Evolutionary conservation across 1,140 invertebrate species (phyloP), one percentile per base, ranked within the genome.

Genomic region (Ceratina japonica): DNA sequence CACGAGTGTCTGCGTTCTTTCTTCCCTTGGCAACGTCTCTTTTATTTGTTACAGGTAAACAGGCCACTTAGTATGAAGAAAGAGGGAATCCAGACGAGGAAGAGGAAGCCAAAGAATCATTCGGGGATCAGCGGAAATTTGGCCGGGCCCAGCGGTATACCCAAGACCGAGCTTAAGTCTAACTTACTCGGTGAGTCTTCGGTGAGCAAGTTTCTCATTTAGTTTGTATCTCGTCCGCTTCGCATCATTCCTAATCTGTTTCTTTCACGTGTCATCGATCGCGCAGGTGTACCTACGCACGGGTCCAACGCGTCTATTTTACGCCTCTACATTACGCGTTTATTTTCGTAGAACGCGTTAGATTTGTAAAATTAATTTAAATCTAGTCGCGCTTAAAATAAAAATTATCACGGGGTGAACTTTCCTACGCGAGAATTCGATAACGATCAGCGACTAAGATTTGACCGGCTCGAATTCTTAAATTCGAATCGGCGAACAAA

Each of bases 21-120:
- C 3, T 3, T 51, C 5, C 10, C 15, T 0, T n/a, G 54, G 15
- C 54, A 56, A 56, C 13, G 3, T 56, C 13, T 4, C n/a, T 16
- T 56, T 51, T 18, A 13, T 22, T 3, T 12, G 20, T 58, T 8
- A 56, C 92, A 96, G 95, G 97, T 98, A 61, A 96, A 96, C 90
- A 94, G 96, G 79, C 98, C 98, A 16, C 91, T 97, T 69, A 97
- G 97, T 65, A 99, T 99, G 98, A 97, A 98, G 90, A 99, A 99
- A 91, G 98, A 99, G 76, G 97, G 97, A 12, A 98, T 99, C 87
- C 98, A 98, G 91, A 98, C 97, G 31, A 92, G 98, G 61, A 98
- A 98, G 90, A 93, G 98, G 75, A 98, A 98, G 90, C 97, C 97
- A 51, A 97, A 97, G 90, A 94, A 91, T 82, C 91, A 92, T 22